These are phyloP conservation scores for Lordiphosa andalusiaca DNA, from an alignment of 2,888 invertebrate genomes.

Conservation along the genomic window DNA sequence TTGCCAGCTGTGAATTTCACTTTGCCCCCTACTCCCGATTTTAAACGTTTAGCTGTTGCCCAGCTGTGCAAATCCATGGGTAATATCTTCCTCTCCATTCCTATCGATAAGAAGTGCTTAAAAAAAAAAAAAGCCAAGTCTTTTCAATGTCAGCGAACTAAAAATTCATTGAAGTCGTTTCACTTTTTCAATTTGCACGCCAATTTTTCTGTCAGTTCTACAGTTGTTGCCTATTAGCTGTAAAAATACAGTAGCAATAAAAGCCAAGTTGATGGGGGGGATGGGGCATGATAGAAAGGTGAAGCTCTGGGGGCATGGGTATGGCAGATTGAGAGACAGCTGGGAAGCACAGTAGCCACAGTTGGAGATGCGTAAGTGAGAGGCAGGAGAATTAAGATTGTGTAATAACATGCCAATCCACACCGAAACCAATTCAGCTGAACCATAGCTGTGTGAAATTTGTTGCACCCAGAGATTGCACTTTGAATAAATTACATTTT, in stretches of 20 bases:
- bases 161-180: slow-evolving; percentile 47
- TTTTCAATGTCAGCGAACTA: slow-evolving; percentile 42
- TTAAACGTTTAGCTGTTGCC: slow-evolving; percentile 27
- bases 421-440: too few relatives aligned
- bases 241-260: slow-evolving; percentile 67
- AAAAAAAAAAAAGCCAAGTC: slow-evolving; percentile 3
- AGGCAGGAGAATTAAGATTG: too few relatives aligned
- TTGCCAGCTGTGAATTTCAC: slow-evolving; percentile 9
- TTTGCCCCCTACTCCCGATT: slow-evolving; percentile 9
- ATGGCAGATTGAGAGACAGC: slow-evolving; percentile 2
- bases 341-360: too few relatives aligned
- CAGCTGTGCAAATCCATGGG: slow-evolving; percentile 44
- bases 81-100: neutral
- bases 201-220: slow-evolving; percentile 55
- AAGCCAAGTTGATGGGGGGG: slow-evolving; percentile 19
- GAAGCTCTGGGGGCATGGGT: slow-evolving; percentile 2
- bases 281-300: neutral
- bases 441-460: neutral
- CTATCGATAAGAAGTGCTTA: slow-evolving; percentile 20
- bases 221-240: slow-evolving; percentile 51
- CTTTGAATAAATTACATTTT: too few relatives aligned
- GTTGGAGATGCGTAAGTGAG: too few relatives aligned
- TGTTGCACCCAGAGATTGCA: too few relatives aligned
- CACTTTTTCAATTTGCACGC: slow-evolving; percentile 58
- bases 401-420: too few relatives aligned